Base-by-base conservation (phyloP, 2,888 invertebrate species). In the Leucozona laternaria region DNA sequence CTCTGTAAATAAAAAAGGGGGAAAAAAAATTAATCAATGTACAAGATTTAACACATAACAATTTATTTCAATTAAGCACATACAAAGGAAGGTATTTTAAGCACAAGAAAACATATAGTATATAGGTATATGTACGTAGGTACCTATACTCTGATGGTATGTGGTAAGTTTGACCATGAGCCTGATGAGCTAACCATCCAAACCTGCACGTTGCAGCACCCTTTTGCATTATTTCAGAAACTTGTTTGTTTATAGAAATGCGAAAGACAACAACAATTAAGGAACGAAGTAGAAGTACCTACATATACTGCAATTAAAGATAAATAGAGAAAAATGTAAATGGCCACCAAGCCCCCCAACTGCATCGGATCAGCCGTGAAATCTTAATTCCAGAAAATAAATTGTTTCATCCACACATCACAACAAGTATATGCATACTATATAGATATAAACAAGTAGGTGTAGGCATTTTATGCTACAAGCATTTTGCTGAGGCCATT, bases 331-430 rank as follows among this genome's bases (percentile, higher is more conserved):
- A 84, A 76, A 22, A 84, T 72, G 66, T 78, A 80, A 85, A 80
- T 73, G 85, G 80, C 68, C 60, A 55, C 68, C 62, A 60, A 55
- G 76, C 57, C 15, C 40, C 34, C 62, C 68, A 66, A 57, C 78
- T 66, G 79, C 76, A 71, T 50, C 71, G n/a, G n/a, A 68, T 68
- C 68, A 40, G 57, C 68, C 64, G 62, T 66, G 68, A 85, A 68
- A 68, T 85, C 85, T 85, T 62, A 57, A 64, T 77, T 85, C 58
- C 48, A 62, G 77, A 77, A 77, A 55, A 80, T 85, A 80, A 85
- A 85, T 85, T 57, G 72, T 48, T 73, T 25, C 50, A 71, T 22
- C 50, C 37, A 53, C 13, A 37, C 43, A 55, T 43, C 10, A 53
- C 43, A 34, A 17, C 57, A 31, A 57, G 45, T 0, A 28, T n/a